Evolutionary conservation across 2,113 vertebrate species (phyloP), one percentile per base, ranked within the genome.

Genomic region (Daubentonia madagascariensis): DNA sequence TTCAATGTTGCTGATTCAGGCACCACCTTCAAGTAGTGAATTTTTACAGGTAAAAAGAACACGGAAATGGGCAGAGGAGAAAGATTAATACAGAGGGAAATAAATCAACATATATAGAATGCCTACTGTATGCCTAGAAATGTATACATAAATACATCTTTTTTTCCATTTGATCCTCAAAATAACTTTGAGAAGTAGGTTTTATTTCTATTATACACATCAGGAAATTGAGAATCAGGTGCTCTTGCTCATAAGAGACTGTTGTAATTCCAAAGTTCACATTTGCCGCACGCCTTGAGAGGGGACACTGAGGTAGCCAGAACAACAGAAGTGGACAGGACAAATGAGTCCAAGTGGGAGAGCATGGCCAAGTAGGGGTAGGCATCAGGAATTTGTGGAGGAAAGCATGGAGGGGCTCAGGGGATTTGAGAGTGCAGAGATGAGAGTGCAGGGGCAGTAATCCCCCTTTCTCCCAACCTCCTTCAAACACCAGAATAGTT

Each of bases 11-110:
- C 45, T 91, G 59, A 22, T 70, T 43, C 37, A 65, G 14, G 16
- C 40, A 68, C 30, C 67, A 75, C 63, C 20, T 61, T 89, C 50
- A 37, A 57, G 28, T 18, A 96, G 54, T 23, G n/a, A 20, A 57
- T 3, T 88, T 94, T 94, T 87, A 35, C 13, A 94, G 65, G 30
- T 83, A n/a, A 84, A 84, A 85, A 70, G 57, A 79, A 68, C 17
- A 78, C 35, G 9, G 32, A 96, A 79, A 61, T 70, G 32, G 52
- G 54, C 63, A 90, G 63, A 83, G 35, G 37, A 81, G n/a, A 63
- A 97, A 94, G 20, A 94, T 57, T 35, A 90, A 87, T 8, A 72
- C 30, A 7, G 32, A 94, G 16, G 13, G 10, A 80, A 97, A 94
- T 73, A 91, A 88, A 45, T 18, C n/a, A 88, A 59, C 11, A 32